phyloP scores from a whole-genome alignment of 2,888 invertebrate species.

The Acleris cristana region DNA sequence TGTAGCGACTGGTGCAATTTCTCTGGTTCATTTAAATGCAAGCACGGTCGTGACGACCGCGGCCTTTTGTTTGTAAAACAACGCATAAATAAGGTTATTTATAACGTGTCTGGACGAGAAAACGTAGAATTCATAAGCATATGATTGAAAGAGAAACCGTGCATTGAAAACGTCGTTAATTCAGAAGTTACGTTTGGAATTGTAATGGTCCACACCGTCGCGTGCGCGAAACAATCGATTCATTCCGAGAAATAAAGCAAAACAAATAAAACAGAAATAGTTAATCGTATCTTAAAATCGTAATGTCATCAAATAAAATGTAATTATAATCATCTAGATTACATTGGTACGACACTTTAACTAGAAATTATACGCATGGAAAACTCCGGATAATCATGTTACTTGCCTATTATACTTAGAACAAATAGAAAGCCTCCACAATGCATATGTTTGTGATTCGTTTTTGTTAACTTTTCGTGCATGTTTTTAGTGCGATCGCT shows the following conservation, averaged over 20 bases:
- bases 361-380: background rate
- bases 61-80: conserved; percentile 50
- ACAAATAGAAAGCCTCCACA: too few relatives aligned
- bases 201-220: conserved; percentile 36
- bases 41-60: conserved; percentile 50
- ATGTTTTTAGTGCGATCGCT: too few relatives aligned
- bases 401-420: too few relatives aligned
- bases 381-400: too few relatives aligned
- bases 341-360: background rate
- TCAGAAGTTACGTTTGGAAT: conserved; percentile 40
- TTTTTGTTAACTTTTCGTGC: too few relatives aligned
- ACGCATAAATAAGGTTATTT: conserved; percentile 43
- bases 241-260: background rate
- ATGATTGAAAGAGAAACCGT: conserved; percentile 60
- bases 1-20: conserved; percentile 23
- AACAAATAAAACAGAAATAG: conserved; percentile 15
- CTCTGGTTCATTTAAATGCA: conserved; percentile 48
- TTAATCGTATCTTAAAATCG: background rate
- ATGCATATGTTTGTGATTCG: too few relatives aligned
- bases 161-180: conserved; percentile 44
- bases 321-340: conserved; percentile 7
- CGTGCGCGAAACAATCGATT: background rate
- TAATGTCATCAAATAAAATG: conserved; percentile 13
- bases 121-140: conserved; percentile 51
- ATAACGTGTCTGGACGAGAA: conserved; percentile 45